Percentiles rank a stretch among this genome's conserved stretches.
These are phyloP conservation scores for Scolanthus callimorphus DNA, from an alignment of 92 coral and sea anemone genomes.

Conservation along the genomic window DNA sequence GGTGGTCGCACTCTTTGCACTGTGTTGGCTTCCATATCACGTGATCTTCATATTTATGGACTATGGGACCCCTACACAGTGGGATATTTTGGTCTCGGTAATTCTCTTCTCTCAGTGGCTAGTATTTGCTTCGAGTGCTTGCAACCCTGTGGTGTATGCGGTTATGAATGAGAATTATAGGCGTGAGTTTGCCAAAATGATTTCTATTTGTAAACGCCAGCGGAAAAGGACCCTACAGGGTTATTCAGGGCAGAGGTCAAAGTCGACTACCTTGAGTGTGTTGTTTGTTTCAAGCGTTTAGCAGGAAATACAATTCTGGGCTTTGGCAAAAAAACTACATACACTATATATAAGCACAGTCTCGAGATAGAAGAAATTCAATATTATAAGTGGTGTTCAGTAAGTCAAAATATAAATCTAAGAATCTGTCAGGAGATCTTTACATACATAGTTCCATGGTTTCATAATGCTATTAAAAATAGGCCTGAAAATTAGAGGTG, in stretches of 20 bases:
- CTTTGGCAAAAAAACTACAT: no score
- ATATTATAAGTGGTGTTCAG: no score
- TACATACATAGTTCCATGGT: no score
- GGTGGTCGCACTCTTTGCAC: constrained; percentile 45
- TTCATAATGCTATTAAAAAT: no score
- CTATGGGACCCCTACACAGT: constrained; percentile 21
- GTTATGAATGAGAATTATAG: constrained; percentile 42
- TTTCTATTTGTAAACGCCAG: constrained; percentile 2
- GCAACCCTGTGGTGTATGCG: constrained; percentile 55
- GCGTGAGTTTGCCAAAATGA: constrained; percentile 35
- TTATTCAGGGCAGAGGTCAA: not conserved
- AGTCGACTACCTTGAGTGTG: not conserved
- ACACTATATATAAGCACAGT: no score
- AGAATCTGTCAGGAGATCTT: no score
- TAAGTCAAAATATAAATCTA: no score
- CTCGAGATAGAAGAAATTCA: no score
- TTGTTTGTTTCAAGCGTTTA: not conserved
- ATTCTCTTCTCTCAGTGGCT: constrained; percentile 54
- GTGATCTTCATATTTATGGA: constrained; percentile 42
- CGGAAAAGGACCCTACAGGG: not conserved
- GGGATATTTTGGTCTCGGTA: constrained; percentile 19
- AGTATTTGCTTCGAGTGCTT: constrained; percentile 56
- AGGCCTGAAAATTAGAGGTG: no score
- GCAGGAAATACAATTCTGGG: no score
- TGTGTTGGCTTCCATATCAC: constrained; percentile 70